Base-by-base conservation (phyloP, 2,888 invertebrate species). In the Thalpophila matura region DNA sequence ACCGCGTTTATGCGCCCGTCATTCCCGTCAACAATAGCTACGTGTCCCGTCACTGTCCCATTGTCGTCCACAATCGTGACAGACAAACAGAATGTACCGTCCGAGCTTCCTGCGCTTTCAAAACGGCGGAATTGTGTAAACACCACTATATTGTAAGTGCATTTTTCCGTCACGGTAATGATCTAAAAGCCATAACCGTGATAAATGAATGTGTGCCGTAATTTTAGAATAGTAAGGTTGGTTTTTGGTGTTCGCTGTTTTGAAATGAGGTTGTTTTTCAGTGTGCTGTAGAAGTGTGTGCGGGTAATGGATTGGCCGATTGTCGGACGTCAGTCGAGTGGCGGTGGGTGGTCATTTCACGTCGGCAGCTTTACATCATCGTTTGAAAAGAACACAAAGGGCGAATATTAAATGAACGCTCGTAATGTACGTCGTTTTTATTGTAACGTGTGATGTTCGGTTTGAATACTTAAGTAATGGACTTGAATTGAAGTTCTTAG, bases 101-200 rank as follows among this genome's bases (percentile, higher is more conserved):
- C 80, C 89, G 74, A 85, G 89, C 90, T 90, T 91, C 91, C 90
- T 90, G 89, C 84, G 89, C 89, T 90, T 91, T 89, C 87, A 90
- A 85, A 86, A 85, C 88, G 77, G 74, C 81, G 84, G 87, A 86
- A 85, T 87, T 85, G 85, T 86, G 88, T 88, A 88, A 88, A 88
- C 88, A 88, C 76, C 76, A 73, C 80, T 84, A 83, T 83, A 85
- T 81, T 83, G 83, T 86, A 84, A 88, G 86, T 86, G 83, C 82
- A 74, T 70, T 74, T 63, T 62, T 56, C 9, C 22, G 12, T 43
- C 26, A 20, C 20, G 0, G 40, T 9, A 73, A 66, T n/a, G 59
- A 16, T 47, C 1, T 57, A 83, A 74, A 46, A 35, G 27, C 24
- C 62, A 53, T 3, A 5, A 7, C 1, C 1, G 1, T 38, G 5